These are phyloP conservation scores for Colossoma macropomum DNA, from an alignment of 2,113 vertebrate species.

Conservation along the genomic window DNA sequence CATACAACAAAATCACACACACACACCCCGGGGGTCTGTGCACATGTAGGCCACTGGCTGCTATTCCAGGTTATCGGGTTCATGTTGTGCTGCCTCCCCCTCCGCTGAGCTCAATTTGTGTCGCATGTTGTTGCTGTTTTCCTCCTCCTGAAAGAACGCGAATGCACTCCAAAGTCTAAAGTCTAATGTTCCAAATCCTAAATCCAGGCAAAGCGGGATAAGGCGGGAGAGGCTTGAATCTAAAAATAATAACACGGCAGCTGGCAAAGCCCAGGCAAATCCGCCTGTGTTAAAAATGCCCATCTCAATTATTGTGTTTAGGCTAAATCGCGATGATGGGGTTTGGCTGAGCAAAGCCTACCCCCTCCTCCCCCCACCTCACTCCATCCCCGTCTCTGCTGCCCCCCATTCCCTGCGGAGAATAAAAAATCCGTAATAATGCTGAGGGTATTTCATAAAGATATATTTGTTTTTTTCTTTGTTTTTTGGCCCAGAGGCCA, in stretches of 20 bases:
- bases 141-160: background rate
- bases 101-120: background rate
- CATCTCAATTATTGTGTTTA: constrained; percentile 24
- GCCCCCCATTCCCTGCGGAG: background rate
- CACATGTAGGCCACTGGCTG: background rate
- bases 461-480: background rate
- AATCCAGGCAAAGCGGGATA: constrained; percentile 39
- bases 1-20: too few species aligned
- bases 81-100: background rate
- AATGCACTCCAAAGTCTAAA: background rate
- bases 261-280: constrained; percentile 21
- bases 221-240: background rate
- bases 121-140: background rate
- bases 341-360: constrained; percentile 21
- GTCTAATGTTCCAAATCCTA: constrained; percentile 32
- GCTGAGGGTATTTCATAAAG: background rate
- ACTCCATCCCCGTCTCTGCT: too few species aligned
- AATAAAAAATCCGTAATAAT: constrained; percentile 13
- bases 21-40: background rate
- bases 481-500: background rate
- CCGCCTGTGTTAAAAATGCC: constrained; percentile 5
- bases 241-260: constrained; percentile 36
- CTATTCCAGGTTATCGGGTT: background rate
- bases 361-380: background rate
- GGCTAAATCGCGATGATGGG: background rate